Base-by-base conservation (phyloP, 2,113 vertebrate species). In the Labrus mixtus region DNA sequence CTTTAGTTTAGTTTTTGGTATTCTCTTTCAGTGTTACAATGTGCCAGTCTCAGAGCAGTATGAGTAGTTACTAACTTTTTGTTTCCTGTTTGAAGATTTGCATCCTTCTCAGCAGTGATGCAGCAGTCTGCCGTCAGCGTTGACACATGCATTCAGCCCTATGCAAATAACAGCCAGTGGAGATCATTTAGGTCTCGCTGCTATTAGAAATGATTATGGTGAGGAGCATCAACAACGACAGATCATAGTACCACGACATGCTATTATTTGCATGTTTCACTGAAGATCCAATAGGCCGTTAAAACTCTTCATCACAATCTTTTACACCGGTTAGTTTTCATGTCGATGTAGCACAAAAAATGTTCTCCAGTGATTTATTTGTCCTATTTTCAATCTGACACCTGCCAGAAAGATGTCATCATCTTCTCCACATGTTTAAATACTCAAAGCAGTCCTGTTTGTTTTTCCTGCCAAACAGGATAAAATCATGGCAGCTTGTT, bases 61-160 rank as follows among this genome's bases (percentile, higher is more conserved):
- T 33, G 29, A 33, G 29, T 6, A 33, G 29, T 33, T 33, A 33
- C 29, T 33, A 51, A 57, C 48, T 17, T 46, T 1, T 12, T 76
- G 43, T 61, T 83, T 75, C 84, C 71, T 77, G 76, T 45, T 79
- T 76, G 33, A 55, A 43, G 61, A 78, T 83, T 81, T 87, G 73
- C 78, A 80, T 89, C 78, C 73, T 73, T 7, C 50, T 79, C 16
- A n/a, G 20, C 55, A n/a, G 48, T 41, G 25, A 51, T 62, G 72
- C 37, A 39, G 10, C 25, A 60, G 17, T 10, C 2, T 8, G 29
- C 1, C 11, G 1, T 4, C 57, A 8, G 10, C 61, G 64, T 78
- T 76, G 60, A 73, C 83, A 73, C 83, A 63, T 57, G 56, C 37
- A 62, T 83, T 67, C 37, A 50, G 17, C 10, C 33, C 8, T 39